These are phyloP conservation scores for Himalopsyche tibetana DNA, from an alignment of 2,888 invertebrate species.

Conservation along the genomic window DNA sequence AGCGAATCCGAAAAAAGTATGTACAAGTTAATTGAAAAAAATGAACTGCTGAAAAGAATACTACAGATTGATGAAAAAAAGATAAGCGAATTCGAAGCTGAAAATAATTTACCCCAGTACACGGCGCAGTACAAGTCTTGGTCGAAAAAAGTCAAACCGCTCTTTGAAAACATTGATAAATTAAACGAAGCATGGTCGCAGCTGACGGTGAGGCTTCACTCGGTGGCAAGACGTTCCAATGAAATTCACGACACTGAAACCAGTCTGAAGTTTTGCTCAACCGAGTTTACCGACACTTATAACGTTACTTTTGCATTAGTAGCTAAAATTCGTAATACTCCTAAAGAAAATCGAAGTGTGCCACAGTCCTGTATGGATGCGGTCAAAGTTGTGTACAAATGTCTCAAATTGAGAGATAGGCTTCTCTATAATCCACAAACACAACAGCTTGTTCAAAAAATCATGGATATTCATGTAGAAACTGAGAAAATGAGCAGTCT, in stretches of 20 bases:
- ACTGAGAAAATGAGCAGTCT: constrained; percentile 73
- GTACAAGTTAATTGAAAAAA: constrained; percentile 73
- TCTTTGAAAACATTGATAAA: constrained; percentile 72
- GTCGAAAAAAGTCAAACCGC: constrained; percentile 55
- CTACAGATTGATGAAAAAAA: constrained; percentile 66
- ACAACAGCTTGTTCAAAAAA: constrained; percentile 73
- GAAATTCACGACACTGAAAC: constrained; percentile 71
- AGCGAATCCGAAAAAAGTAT: constrained; percentile 74
- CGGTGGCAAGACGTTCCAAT: constrained; percentile 73
- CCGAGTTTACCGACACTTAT: constrained; percentile 72
- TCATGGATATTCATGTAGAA: constrained; percentile 73
- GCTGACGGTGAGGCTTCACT: constrained; percentile 73
- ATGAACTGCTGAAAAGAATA: constrained; percentile 71
- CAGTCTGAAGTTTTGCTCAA: constrained; percentile 71
- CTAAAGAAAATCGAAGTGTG: constrained; percentile 72
- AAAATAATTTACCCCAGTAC: constrained; percentile 3
- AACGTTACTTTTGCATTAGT: constrained; percentile 74
- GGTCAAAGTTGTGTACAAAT: constrained; percentile 77
- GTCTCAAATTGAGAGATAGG: constrained; percentile 76
- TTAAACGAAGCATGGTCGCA: constrained; percentile 73
- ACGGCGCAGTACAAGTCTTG: constrained; percentile 53
- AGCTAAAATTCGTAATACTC: constrained; percentile 72
- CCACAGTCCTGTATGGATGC: constrained; percentile 76
- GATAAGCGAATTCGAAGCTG: not conserved
- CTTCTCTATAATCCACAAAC: constrained; percentile 73